Evolutionary conservation across 2,888 invertebrate genomes (phyloP), one percentile per base, ranked within the genome.

Genomic region (Coleophora flavipennella): DNA sequence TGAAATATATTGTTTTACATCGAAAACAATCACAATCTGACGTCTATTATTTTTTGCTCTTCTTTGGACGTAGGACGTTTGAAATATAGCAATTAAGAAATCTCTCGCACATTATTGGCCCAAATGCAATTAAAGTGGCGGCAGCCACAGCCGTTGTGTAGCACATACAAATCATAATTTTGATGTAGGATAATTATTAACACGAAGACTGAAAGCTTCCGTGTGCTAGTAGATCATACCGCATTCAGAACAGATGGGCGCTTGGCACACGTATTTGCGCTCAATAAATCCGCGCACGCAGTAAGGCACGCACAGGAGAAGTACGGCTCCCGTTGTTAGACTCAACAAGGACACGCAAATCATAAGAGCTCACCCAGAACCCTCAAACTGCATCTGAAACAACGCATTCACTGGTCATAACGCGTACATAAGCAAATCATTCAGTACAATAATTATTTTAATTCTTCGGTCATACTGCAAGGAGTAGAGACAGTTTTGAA

Each of bases 101-200:
- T 45, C 57, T 64, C 12, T 65, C 64, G 51, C 62, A 69, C 7
- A 59, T 0, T 7, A 68, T 13, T 1, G 70, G 70, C 4, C 66
- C 64, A 42, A 61, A 59, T 1, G 57, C 55, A 26, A 70, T 59
- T 35, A 56, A 54, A 1, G 49, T 49, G 0, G 53, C 59, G 9
- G 66, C 67, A 10, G 58, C 33, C 0, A 62, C 0, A 1, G 67
- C 70, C 2, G 69, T 67, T 1, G 48, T 44, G 41, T 50, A 42
- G 35, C 60, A 59, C 59, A 69, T 63, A 45, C 67, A 67, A 57
- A 70, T 65, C 71, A 71, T 68, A 38, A 39, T 55, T 32, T n/a
- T n/a, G n/a, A n/a, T n/a, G n/a, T n/a, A n/a, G n/a, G n/a, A n/a
- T n/a, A n/a, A n/a, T n/a, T n/a, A n/a, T 20, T 20, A 4, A 6